Percentiles rank a stretch among this genome's conserved stretches.
Conservation (phyloP, 2,797 vertebrate species). For the Chelonia mydas region DNA sequence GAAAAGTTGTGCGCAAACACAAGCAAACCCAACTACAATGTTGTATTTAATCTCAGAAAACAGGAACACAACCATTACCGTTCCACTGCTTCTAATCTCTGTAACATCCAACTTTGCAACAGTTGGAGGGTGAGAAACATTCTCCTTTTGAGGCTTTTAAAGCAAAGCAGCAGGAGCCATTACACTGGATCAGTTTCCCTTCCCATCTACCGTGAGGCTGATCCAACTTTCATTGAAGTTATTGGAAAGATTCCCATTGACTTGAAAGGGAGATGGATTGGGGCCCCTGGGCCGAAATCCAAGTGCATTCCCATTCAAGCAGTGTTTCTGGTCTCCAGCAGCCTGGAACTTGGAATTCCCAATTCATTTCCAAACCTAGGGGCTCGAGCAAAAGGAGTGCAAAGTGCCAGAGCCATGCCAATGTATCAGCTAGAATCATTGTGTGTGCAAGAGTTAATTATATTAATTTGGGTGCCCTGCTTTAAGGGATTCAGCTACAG, state of each 20-base stretch:
- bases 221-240: not conserved
- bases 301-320: not conserved
- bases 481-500: not conserved
- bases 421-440: constrained; percentile 26
- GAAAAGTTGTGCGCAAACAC: not conserved
- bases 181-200: not conserved
- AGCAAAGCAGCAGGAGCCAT: not conserved
- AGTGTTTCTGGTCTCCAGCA: constrained; percentile 27
- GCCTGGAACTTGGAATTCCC: constrained; percentile 3
- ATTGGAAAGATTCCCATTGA: not conserved
- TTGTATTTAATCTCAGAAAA: not conserved
- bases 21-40: not conserved
- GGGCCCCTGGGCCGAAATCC: not conserved
- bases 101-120: not conserved
- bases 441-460: not conserved
- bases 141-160: not conserved
- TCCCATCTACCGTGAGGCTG: not conserved
- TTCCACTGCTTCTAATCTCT: not conserved
- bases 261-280: not conserved
- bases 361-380: constrained; percentile 2
- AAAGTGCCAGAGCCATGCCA: constrained; percentile 14
- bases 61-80: not conserved
- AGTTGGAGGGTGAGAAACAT: not conserved
- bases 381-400: not conserved
- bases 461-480: not conserved